Conservation (phyloP, 2,113 vertebrate genomes). For the Arvicanthis niloticus region DNA sequence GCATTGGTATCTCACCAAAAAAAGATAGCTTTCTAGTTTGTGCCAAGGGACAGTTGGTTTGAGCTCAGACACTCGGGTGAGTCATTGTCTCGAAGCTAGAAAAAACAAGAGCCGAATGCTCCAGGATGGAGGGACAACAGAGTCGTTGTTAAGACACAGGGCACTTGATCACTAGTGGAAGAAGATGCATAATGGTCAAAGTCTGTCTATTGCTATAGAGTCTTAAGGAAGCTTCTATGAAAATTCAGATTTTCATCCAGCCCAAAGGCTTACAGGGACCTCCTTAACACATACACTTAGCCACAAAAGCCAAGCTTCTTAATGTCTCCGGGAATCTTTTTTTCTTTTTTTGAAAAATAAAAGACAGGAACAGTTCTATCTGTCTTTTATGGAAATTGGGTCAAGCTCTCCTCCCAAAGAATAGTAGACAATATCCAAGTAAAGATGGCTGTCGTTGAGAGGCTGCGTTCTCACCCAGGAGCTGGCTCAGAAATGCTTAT, state of each 20-base stretch:
- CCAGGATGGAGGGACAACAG: background rate
- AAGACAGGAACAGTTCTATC: background rate
- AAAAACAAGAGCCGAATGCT: background rate
- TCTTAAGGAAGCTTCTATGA: background rate
- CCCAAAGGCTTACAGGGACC: background rate
- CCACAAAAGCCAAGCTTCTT: constrained; percentile 9
- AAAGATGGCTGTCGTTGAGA: background rate
- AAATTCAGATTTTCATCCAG: background rate
- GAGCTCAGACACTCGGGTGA: constrained; percentile 5
- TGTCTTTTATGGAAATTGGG: constrained; percentile 27
- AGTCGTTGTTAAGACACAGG: background rate
- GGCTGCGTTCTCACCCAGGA: background rate
- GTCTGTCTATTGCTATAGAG: background rate
- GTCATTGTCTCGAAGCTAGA: background rate
- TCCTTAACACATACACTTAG: constrained; percentile 22
- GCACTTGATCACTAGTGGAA: background rate
- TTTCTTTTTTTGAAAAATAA: background rate
- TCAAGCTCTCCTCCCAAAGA: constrained; percentile 36
- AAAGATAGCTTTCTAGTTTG: background rate
- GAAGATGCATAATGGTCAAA: background rate
- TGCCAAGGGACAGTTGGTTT: background rate
- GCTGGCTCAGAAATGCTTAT: background rate
- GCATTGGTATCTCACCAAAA: background rate
- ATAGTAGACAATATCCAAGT: constrained; percentile 29
- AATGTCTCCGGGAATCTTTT: background rate